Conservation (phyloP, 1,140 invertebrate genomes). For the Babylonia areolata region DNA sequence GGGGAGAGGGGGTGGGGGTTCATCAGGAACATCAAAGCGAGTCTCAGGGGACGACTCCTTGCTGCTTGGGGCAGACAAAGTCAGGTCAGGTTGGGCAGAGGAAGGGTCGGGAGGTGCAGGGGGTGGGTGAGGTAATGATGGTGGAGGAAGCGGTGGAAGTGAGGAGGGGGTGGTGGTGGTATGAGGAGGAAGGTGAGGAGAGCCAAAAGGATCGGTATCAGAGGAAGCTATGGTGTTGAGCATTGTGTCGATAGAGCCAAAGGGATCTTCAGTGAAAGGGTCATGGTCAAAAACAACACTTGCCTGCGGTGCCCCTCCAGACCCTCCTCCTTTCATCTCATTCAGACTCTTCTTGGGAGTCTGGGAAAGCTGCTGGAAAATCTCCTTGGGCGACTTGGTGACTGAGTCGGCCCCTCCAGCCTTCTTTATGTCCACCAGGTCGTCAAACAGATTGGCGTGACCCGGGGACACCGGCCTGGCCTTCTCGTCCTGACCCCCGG, state of each 20-base stretch:
- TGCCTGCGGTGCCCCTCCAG: constrained; percentile 49
- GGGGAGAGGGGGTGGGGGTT: constrained; percentile 44
- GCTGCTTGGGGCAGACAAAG: neutral
- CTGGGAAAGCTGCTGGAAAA: constrained; percentile 61
- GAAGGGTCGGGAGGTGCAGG: constrained; percentile 39
- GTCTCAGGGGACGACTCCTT: constrained; percentile 20
- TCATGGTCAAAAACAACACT: constrained; percentile 49
- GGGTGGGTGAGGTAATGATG: constrained; percentile 39
- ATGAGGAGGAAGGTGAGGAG: constrained; percentile 49
- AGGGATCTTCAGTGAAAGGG: constrained; percentile 35
- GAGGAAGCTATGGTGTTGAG: constrained; percentile 25
- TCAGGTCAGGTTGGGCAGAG: constrained; percentile 26
- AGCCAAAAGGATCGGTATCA: constrained; percentile 60
- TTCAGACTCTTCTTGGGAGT: constrained; percentile 65
- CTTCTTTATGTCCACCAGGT: constrained; percentile 62
- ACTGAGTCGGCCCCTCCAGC: constrained; percentile 42
- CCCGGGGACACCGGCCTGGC: constrained; percentile 22
- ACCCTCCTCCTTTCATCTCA: constrained; percentile 46
- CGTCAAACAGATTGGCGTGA: constrained; percentile 59
- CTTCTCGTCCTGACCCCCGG: constrained; percentile 30
- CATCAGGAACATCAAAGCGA: constrained; percentile 40
- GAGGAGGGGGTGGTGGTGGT: constrained; percentile 63
- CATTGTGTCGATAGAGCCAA: constrained; percentile 7
- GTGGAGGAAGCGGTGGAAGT: constrained; percentile 62
- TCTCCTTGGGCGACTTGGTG: constrained; percentile 58